These are phyloP conservation scores for Leptoteleia sp. DNA, from an alignment of 1,140 invertebrate genomes.

Conservation along the genomic window DNA sequence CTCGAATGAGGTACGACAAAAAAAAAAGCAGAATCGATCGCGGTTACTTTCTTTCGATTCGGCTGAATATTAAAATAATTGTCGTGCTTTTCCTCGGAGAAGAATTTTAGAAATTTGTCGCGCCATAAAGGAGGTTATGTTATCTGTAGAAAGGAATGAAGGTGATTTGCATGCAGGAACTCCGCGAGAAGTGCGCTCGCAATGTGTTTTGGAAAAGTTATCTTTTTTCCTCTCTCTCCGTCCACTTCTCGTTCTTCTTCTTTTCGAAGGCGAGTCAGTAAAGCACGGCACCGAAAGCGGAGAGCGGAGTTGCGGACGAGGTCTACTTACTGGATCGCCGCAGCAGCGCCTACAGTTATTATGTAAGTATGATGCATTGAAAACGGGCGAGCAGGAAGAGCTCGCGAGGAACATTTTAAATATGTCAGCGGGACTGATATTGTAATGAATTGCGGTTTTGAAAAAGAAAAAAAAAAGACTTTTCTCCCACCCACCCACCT, in stretches of 20 bases:
- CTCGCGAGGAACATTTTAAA: constrained; percentile 4
- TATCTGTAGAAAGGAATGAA: constrained; percentile 34
- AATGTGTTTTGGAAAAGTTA: constrained; percentile 43
- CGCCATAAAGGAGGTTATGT: constrained; percentile 27
- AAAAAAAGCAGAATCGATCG: no score
- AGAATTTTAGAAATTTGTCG: constrained; percentile 41
- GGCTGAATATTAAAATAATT: constrained; percentile 24
- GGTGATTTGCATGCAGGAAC: constrained; percentile 27
- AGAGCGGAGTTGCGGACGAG: constrained; percentile 41
- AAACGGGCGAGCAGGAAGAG: constrained; percentile 23
- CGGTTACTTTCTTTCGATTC: constrained; percentile 3
- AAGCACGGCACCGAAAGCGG: constrained; percentile 33
- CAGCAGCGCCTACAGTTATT: constrained; percentile 56
- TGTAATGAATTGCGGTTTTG: no score
- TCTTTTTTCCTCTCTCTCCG: no score
- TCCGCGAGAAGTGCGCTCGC: constrained; percentile 1
- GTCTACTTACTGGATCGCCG: constrained; percentile 54
- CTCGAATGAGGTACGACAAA: no score
- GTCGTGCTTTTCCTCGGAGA: background rate
- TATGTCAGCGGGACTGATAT: no score
- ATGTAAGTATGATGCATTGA: constrained; percentile 48
- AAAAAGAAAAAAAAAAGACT: no score
- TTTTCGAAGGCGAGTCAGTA: constrained; percentile 12
- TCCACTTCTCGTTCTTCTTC: no score
- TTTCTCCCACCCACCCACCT: no score